These are phyloP conservation scores for Drosophila cardini DNA, from an alignment of 1,140 invertebrate species.

Conservation along the genomic window DNA sequence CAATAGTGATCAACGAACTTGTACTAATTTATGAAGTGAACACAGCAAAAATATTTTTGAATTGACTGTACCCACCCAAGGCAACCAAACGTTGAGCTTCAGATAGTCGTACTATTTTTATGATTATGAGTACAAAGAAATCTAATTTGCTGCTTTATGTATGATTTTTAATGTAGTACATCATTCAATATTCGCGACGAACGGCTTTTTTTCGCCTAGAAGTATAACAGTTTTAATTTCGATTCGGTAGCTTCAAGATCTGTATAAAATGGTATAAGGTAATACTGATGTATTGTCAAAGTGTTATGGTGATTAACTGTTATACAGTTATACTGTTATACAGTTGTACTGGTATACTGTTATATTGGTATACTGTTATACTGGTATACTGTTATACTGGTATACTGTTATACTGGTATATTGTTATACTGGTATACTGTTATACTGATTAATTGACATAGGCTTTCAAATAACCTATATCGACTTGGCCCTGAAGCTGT, in stretches of 20 bases:
- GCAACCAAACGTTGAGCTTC: slow-evolving; percentile 35
- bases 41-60: slow-evolving; percentile 21
- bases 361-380: background rate
- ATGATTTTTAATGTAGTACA: slow-evolving; percentile 4
- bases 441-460: too few species aligned
- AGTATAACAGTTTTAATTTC: slow-evolving; percentile 18
- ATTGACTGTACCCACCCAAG: slow-evolving; percentile 24
- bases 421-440: background rate
- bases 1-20: slow-evolving; percentile 29
- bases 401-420: background rate
- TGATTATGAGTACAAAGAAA: slow-evolving; percentile 7
- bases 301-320: too few species aligned
- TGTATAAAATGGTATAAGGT: background rate
- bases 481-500: background rate
- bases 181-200: slow-evolving; percentile 7
- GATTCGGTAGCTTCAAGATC: background rate
- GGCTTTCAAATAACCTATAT: background rate
- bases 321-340: background rate
- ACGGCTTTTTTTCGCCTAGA: background rate
- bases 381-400: too few species aligned
- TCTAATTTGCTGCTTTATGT: slow-evolving; percentile 25
- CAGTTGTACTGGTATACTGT: background rate
- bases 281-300: too few species aligned
- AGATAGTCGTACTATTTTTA: slow-evolving; percentile 28
- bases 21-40: slow-evolving; percentile 32